Base-by-base conservation (phyloP, 2,113 vertebrate genomes). In the Bucco capensis region DNA sequence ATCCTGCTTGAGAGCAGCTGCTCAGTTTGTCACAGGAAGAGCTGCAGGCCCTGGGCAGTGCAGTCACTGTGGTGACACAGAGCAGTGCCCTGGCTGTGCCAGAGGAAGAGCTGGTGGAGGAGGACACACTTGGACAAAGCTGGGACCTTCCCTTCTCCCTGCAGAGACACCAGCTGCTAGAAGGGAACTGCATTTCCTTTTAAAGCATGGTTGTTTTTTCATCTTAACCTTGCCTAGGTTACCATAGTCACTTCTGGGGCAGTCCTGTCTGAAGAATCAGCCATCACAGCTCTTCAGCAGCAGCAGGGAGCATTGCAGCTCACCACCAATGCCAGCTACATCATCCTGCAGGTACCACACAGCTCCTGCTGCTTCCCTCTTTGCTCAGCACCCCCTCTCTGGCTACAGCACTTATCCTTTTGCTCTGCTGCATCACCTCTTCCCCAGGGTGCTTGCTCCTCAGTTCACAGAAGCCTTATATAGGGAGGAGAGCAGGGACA, bases 241-340 rank as follows among this genome's bases (percentile, higher is more conserved):
- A 95, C 97, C 60, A 93, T 98, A 89, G 97, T 98, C 18, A 76
- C 97, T 46, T 95, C 97, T 27, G 97, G 97, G 30, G 71, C 96
- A 12, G 95, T 96, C 9, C 19, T 97, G 74, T 64, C 96, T 4
- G 96, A 97, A 27, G 95, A 95, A 31, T 72, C 96, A 0, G 85
- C 90, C 17, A 15, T 97, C 4, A 8, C 94, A 13, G 94, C 97
- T 15, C 92, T 97, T 38, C 67, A 83, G 9, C 97, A 97, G 51
- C 97, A 98, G 86, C 98, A 98, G 96, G 97, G 98, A 97, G 97
- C 97, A 17, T 94, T 98, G 83, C 83, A 98, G 93, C 97, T 97
- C 40, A 97, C 97, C 8, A 75, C 97, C 65, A 97, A 95, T 0
- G 97, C 97, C 86, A 97, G 98, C 3, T 97, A 97, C 87, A 97